phyloP scores from a whole-genome alignment of 2,113 vertebrate species.

The Poeciliopsis turrubarensis region DNA sequence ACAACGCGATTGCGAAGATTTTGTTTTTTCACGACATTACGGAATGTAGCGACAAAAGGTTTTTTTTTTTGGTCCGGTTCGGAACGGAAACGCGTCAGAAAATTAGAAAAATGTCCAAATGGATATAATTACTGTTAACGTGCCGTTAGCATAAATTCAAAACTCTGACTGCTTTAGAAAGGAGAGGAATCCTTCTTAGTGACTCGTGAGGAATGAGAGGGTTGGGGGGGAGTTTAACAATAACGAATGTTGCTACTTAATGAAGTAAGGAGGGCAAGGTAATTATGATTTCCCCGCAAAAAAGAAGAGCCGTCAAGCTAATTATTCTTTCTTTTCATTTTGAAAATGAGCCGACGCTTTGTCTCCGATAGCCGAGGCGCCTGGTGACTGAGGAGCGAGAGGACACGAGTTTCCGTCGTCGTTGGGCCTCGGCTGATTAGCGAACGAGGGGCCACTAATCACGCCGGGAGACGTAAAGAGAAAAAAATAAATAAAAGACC shows the following conservation, averaged over 20 bases:
- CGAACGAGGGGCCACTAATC: constrained; percentile 17
- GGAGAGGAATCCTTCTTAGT: background rate
- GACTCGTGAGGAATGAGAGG: background rate
- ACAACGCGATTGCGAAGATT: too few relatives aligned
- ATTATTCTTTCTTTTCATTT: background rate
- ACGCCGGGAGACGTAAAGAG: constrained; percentile 1
- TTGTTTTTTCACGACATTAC: too few relatives aligned
- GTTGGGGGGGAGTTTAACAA: background rate
- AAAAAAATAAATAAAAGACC: background rate
- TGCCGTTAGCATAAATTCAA: background rate
- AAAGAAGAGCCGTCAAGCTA: constrained; percentile 5
- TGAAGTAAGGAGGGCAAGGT: background rate
- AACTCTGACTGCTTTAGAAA: background rate
- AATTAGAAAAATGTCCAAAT: background rate
- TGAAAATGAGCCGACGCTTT: constrained; percentile 1
- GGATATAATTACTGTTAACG: background rate
- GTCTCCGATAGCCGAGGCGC: constrained; percentile 1
- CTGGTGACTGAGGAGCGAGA: background rate
- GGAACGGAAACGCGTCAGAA: background rate
- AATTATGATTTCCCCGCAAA: constrained; percentile 5
- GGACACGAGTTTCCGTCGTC: background rate
- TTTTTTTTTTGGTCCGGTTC: too few relatives aligned
- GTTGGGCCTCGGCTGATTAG: background rate
- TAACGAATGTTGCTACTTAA: constrained; percentile 1
- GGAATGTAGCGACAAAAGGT: too few relatives aligned